Percentiles rank a stretch among this genome's conserved stretches.
phyloP scores from a whole-genome alignment of 2,888 invertebrate genomes.

The Acrocera orbiculus region DNA sequence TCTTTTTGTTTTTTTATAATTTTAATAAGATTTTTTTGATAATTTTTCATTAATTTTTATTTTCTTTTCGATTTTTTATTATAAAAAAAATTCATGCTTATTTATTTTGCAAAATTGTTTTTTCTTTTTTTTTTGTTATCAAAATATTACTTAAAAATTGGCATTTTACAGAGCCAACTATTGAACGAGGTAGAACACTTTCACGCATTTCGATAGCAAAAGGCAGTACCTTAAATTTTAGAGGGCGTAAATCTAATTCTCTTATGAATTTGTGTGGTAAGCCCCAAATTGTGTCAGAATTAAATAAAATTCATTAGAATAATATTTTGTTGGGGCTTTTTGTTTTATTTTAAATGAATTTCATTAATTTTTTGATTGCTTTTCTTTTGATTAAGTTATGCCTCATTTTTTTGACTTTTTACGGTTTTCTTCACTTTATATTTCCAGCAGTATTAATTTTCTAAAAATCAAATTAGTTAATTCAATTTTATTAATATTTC shows the following conservation, averaged over 20 bases:
- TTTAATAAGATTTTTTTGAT: conserved; percentile 9
- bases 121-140: conserved; percentile 1
- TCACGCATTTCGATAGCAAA: conserved; percentile 59
- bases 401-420: not conserved
- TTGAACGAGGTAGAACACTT: conserved; percentile 40
- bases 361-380: not conserved
- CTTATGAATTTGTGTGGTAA: conserved; percentile 94
- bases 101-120: conserved; percentile 5
- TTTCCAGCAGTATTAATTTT: too few species aligned
- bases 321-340: conserved; percentile 4
- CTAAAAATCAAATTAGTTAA: too few species aligned
- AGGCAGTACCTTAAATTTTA: conserved; percentile 69
- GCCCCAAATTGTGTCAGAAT: conserved; percentile 32
- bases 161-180: conserved; percentile 31
- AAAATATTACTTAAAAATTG: conserved; percentile 7
- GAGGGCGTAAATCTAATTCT: conserved; percentile 83
- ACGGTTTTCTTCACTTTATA: too few species aligned
- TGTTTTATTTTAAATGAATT: not conserved
- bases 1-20: conserved; percentile 7
- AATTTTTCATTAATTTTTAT: conserved; percentile 5
- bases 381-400: not conserved
- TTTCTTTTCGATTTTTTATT: conserved; percentile 5
- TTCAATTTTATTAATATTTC: too few species aligned
- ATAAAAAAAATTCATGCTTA: too few species aligned
- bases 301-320: conserved; percentile 13